Base-by-base conservation (phyloP, 2,888 invertebrate species). In the Aphodius sticticus region DNA sequence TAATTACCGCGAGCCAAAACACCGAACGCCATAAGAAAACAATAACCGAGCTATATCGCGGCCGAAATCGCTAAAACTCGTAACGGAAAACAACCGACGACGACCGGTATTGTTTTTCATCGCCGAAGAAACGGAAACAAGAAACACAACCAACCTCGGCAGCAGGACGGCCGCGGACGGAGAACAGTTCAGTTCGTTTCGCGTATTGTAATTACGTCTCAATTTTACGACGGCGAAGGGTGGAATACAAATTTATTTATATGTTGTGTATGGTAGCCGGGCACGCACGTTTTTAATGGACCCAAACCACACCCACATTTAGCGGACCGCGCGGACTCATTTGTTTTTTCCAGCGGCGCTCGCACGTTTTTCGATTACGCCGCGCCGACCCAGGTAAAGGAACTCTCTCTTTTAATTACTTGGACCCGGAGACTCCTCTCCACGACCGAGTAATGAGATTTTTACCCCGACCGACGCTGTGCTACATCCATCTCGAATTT, bases 301-400 rank as follows among this genome's bases (percentile, higher is more conserved):
- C 74, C 74, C 74, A 37, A 35, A 72, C 78, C 85, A 85, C 86
- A 82, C 86, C 86, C 84, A 84, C 85, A 85, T 85, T 86, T 85
- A 84, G 86, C 85, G 84, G 84, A 84, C 26, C 26, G 26, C 84
- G 83, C 83, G 82, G 83, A 82, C 84, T 84, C 84, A 85, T 86
- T 85, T 85, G 85, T 84, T 86, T 86, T 86, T 85, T 86, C 84
- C 84, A 76, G 53, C 53, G 53, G 53, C 53, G 53, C 53, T 53
- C 53, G 53, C 53, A 53, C 53, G 53, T 53, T 53, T 53, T 53
- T 53, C 53, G 53, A 53, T 53, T 53, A 53, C 12, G 53, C 53
- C 72, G 70, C 77, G 35, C 26, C 71, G 71, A n/a, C 15, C 74
- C 74, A 74, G 74, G 74, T 74, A 74, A 37, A 26, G 7, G 37